These are phyloP conservation scores for Asobara japonica DNA, from an alignment of 1,140 invertebrate genomes.

Conservation along the genomic window DNA sequence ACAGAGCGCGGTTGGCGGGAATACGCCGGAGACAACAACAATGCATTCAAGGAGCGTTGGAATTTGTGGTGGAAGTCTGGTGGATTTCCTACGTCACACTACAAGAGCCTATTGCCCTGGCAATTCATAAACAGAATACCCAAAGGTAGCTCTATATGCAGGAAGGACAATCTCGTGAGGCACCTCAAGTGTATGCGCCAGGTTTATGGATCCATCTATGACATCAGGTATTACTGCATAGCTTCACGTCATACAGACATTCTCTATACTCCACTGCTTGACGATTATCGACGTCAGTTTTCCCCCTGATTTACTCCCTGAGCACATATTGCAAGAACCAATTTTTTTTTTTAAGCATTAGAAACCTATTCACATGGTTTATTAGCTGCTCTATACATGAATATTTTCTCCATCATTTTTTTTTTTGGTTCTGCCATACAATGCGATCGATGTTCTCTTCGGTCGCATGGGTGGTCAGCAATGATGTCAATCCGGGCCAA, in stretches of 20 bases:
- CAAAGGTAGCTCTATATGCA: conserved; percentile 82
- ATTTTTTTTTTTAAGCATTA: too few species aligned
- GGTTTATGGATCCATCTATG: conserved; percentile 82
- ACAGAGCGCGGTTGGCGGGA: conserved; percentile 84
- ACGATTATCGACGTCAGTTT: not conserved
- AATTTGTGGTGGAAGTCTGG: conserved; percentile 86
- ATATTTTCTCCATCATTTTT: too few species aligned
- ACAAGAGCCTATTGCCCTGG: conserved; percentile 76
- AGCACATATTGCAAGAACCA: too few species aligned
- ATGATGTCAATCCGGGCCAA: too few species aligned
- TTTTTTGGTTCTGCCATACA: too few species aligned
- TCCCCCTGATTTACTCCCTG: too few species aligned
- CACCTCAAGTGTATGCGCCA: conserved; percentile 83
- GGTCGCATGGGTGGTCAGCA: too few species aligned
- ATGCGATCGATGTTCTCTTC: too few species aligned
- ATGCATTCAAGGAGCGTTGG: conserved; percentile 76
- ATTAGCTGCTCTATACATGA: too few species aligned
- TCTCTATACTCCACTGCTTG: not conserved
- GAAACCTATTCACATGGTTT: too few species aligned
- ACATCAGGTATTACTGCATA: conserved; percentile 75
- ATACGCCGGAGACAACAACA: conserved; percentile 70
- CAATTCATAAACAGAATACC: conserved; percentile 89
- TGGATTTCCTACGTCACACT: conserved; percentile 75
- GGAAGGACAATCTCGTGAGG: conserved; percentile 82
- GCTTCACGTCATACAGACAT: not conserved